Base-by-base conservation (phyloP, 2,888 invertebrate species). In the Hoplodrina blanda region DNA sequence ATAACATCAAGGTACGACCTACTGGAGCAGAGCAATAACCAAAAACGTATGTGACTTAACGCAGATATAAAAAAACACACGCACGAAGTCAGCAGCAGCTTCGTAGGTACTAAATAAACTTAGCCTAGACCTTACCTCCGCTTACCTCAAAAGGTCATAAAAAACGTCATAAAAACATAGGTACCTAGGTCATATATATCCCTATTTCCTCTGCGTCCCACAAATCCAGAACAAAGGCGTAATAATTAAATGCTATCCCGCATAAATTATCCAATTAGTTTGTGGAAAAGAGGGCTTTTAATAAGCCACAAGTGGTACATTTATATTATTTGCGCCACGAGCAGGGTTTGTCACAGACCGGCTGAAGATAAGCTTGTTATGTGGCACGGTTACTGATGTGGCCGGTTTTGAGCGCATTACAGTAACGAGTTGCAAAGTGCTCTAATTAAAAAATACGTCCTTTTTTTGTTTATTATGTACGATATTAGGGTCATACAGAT, bases 371-470 rank as follows among this genome's bases (percentile, higher is more conserved):
- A 78, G 61, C 75, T 49, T 33, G 78, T 71, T 55, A 63, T 33
- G 59, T 65, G 52, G 19, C 56, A 41, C 52, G n/a, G 41, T 64
- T 50, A 53, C 54, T 69, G 44, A 60, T 59, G 59, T 33, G 30
- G 17, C 25, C 63, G 53, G 50, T 37, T 70, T 66, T n/a, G 11
- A 30, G 13, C 37, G 41, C 41, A 41, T 76, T 59, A 70, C 15
- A 4, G 37, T 57, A 75, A 80, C 30, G 63, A 78, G 25, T 17
- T 19, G 55, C 17, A 20, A 76, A 78, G 30, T 65, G 62, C 6
- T 20, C n/a, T 78, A 64, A 78, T 78, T 78, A 67, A 76, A 79
- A 79, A 63, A 67, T 67, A 79, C 62, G 63, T 61, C 61, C 46
- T 19, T 71, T 25, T n/a, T 62, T 66, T 61, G 60, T 69, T 62